Conservation (phyloP, 2,888 invertebrate genomes). For the Xanthorhoe designata region DNA sequence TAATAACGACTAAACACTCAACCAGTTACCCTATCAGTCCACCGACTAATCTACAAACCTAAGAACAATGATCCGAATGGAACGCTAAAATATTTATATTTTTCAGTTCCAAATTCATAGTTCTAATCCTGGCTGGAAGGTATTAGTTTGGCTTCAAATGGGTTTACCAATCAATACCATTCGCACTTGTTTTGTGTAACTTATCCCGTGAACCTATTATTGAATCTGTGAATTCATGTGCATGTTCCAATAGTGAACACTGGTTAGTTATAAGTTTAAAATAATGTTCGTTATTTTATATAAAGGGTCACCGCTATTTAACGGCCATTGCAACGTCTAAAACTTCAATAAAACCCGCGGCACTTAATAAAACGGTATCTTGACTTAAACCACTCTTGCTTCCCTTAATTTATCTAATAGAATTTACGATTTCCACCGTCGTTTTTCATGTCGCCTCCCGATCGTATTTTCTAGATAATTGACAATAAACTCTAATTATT, state of each 20-base stretch:
- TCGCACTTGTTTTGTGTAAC: neutral
- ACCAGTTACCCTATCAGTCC: too few relatives aligned
- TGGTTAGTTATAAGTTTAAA: too few relatives aligned
- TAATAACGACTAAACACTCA: neutral
- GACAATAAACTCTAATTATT: conserved; percentile 14
- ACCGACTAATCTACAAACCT: too few relatives aligned
- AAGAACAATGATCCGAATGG: neutral
- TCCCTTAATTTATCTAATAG: conserved; percentile 1
- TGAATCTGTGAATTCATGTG: neutral
- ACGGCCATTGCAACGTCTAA: too few relatives aligned
- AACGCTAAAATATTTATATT: neutral
- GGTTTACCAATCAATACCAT: neutral
- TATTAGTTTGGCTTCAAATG: neutral
- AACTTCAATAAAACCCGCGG: neutral
- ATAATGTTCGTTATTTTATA: too few relatives aligned
- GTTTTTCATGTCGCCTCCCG: conserved; percentile 2
- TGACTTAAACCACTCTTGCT: neutral
- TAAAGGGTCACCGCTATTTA: too few relatives aligned
- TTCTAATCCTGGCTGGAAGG: neutral
- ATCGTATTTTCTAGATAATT: conserved; percentile 14
- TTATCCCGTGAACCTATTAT: neutral
- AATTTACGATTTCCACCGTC: neutral
- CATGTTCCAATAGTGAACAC: too few relatives aligned
- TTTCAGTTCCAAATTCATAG: neutral
- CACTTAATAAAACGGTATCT: conserved; percentile 10